Evolutionary conservation across 2,888 invertebrate genomes (phyloP), one percentile per base, ranked within the genome.

Genomic region (Ypsolopha sequella): DNA sequence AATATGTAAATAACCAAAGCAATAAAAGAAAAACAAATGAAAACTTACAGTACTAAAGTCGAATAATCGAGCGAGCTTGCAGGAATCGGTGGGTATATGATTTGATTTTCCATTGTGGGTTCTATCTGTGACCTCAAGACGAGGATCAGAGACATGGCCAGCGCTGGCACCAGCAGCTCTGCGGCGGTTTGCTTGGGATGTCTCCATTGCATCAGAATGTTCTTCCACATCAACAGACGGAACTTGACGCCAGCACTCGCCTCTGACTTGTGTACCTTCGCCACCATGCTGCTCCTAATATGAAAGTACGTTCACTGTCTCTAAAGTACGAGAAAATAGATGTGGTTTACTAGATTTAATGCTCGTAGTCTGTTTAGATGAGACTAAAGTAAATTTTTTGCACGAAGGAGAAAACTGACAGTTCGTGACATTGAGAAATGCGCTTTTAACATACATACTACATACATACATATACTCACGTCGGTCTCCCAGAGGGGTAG

Each of bases 221-320:
- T 95, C 78, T 95, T 95, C 95, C 95, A 95, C 73, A 94, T 88
- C 53, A 95, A 78, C 56, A 95, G 80, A 10, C 86, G 70, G 66
- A 95, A 92, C 70, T 92, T 91, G 36, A 86, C 77, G 69, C 79
- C 85, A 3, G 76, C 70, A 10, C 66, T 63, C 1, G 82, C 73
- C 48, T 69, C 70, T 48, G 48, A 57, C 61, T 46, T 52, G 54
- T 24, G 24, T 24, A 24, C 24, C 24, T 4, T 4, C 24, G 24
- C 24, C 4, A 4, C 24, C 24, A 24, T 24, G 24, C 24, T 24
- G 24, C 4, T 24, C 24, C 24, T 24, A 24, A 24, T 24, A 24
- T 24, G 24, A 24, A 24, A 24, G 24, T 24, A 24, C 24, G 4
- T 24, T 24, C 24, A 24, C 2, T 24, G 24, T 24, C 24, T 24